Conservation (phyloP, 2,888 invertebrate species). For the Tipula confusa region DNA sequence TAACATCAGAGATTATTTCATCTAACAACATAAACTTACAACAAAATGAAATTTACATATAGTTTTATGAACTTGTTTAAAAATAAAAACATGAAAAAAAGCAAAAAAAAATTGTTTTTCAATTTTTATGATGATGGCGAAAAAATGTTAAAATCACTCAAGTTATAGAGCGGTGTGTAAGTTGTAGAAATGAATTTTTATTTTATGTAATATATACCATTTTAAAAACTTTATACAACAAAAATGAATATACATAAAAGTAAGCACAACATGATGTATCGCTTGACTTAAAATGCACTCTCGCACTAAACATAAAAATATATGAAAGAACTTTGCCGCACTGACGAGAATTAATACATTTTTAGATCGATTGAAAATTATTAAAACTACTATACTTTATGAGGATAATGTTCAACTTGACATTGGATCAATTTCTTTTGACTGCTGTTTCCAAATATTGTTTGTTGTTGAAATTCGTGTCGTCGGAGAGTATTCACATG, state of each 20-base stretch:
- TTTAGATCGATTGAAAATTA: not conserved
- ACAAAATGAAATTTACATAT: too few species aligned
- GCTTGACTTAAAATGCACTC: not conserved
- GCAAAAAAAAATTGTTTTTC: not conserved
- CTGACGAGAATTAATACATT: not conserved
- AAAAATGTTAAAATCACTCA: slow-evolving; percentile 17
- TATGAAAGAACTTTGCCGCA: not conserved
- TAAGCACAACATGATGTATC: not conserved
- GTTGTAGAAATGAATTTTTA: not conserved
- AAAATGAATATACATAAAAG: not conserved
- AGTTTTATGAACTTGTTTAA: not conserved
- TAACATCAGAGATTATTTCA: not conserved
- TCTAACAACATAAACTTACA: not conserved
- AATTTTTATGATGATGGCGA: slow-evolving; percentile 12
- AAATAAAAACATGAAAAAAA: too few species aligned
- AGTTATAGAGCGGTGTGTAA: not conserved
- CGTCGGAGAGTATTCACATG: too few species aligned
- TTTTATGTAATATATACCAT: not conserved
- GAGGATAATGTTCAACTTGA: not conserved
- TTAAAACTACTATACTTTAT: not conserved
- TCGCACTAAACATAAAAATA: not conserved
- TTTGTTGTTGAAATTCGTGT: too few species aligned
- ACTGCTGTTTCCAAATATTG: not conserved
- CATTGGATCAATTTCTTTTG: not conserved
- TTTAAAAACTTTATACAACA: not conserved